Evolutionary conservation across 2,113 vertebrate species (phyloP).

Genomic region (Circaetus gallicus): DNA sequence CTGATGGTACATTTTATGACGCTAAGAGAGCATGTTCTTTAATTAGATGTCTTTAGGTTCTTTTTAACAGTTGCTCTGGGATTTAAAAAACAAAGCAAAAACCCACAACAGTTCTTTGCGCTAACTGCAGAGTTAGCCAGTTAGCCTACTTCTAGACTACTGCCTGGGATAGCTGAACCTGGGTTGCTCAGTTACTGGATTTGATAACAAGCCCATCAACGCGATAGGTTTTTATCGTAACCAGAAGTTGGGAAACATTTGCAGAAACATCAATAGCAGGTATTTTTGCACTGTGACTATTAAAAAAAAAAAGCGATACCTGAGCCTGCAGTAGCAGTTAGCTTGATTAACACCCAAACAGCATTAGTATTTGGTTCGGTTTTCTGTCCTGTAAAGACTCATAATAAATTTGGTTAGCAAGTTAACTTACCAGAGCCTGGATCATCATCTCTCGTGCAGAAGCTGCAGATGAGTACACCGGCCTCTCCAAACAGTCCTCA

Average conservation of each 20-base stretch:
- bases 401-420: fast-evolving
- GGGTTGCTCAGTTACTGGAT: background rate
- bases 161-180: background rate
- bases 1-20: background rate
- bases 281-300: background rate
- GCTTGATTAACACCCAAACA: background rate
- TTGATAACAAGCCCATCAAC: background rate
- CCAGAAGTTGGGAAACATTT: background rate
- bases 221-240: background rate
- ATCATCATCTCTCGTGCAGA: fast-evolving
- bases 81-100: background rate
- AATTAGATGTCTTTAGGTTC: background rate
- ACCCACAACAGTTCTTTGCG: fast-evolving
- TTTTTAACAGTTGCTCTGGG: background rate
- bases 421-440: background rate
- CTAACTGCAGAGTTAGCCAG: background rate
- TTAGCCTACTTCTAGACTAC: fast-evolving
- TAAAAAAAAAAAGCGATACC: fast-evolving
- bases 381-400: background rate
- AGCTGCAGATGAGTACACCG: background rate
- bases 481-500: background rate
- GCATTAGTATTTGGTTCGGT: fast-evolving
- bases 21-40: background rate
- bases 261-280: background rate
- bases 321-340: background rate